A percentile compares a stretch with the other conserved stretches of the same genome.
Evolutionary conservation across 2,113 vertebrate species (phyloP).

Genomic region (Rhagologus leucostigma): DNA sequence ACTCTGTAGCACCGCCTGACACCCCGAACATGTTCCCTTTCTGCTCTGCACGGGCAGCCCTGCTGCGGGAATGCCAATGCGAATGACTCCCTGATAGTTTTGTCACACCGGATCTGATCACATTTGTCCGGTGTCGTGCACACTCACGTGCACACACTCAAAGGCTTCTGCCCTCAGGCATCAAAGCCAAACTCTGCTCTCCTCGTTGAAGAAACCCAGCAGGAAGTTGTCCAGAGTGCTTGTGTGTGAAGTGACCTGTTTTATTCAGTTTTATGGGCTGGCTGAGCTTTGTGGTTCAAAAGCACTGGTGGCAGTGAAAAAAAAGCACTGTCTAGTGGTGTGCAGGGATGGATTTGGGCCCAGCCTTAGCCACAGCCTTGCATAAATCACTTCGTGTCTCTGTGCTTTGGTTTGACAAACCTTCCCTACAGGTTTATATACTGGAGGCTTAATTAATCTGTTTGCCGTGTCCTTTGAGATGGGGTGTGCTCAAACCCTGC

Average conservation of each 20-base stretch:
- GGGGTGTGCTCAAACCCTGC: neutral
- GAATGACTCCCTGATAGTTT: conserved; percentile 18
- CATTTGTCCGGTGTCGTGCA: neutral
- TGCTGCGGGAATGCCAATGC: neutral
- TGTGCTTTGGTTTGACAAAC: neutral
- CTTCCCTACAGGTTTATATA: neutral
- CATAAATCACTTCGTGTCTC: neutral
- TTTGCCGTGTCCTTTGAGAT: neutral
- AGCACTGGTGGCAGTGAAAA: neutral
- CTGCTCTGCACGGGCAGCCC: neutral
- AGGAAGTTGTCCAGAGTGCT: neutral
- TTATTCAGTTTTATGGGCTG: neutral
- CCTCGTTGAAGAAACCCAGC: neutral
- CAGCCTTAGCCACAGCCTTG: neutral
- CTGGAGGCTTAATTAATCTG: neutral
- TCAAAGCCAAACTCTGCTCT: neutral
- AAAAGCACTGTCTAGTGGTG: neutral
- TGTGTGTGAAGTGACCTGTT: conserved; percentile 1
- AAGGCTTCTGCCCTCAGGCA: neutral
- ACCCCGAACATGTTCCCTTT: conserved; percentile 19
- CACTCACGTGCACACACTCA: neutral
- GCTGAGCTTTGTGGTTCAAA: neutral
- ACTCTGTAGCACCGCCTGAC: neutral
- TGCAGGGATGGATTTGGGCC: neutral
- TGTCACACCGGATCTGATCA: conserved; percentile 55